Base-by-base conservation (phyloP, 2,797 vertebrate species). In the Tamandua tetradactyla region DNA sequence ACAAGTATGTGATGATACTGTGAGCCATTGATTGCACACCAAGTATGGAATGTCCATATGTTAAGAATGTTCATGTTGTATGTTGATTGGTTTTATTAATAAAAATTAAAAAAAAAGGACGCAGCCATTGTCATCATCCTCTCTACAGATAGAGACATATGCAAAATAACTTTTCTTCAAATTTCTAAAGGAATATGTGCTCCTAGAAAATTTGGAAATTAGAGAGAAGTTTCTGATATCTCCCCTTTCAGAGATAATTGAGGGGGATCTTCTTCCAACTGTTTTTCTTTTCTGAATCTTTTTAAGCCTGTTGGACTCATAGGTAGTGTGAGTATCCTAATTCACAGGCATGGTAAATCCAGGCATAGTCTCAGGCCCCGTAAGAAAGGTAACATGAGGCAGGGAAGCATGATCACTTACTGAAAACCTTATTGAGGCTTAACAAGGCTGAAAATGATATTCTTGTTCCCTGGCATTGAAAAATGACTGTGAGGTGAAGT, bases 311-410 rank as follows among this genome's bases (percentile, higher is more conserved):
- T 14, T 86, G 20, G 42, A 40, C 57, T 91, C 0, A 0, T 47
- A 47, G 47, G 47, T 2, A 11, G 4, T 88, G 87, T 32, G n/a
- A 49, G 20, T 72, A 69, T n/a, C n/a, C 40, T 82, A 12, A 40
- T 66, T 79, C 44, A 40, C 32, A 37, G 64, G 25, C 59, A 1
- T 2, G 55, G 40, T 15, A 14, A 61, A 40, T 20, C 13, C 7
- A n/a, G 64, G 25, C 79, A 35, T 23, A 1, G 20, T 69, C 42
- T 80, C 18, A 18, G 20, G 23, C 11, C 37, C 25, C 0, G 0
- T 12, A 15, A 69, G 27, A 8, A 74, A 79, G 42, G 20, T 30
- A 20, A 27, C 25, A 2, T 71, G 27, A n/a, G 40, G 18, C 17
- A 72, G 55, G 22, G 1, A 47, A 18, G 0, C 17, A 0, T 83